phyloP scores from a whole-genome alignment of 2,888 invertebrate genomes.

The Gastracanthus pulcherrimus region DNA sequence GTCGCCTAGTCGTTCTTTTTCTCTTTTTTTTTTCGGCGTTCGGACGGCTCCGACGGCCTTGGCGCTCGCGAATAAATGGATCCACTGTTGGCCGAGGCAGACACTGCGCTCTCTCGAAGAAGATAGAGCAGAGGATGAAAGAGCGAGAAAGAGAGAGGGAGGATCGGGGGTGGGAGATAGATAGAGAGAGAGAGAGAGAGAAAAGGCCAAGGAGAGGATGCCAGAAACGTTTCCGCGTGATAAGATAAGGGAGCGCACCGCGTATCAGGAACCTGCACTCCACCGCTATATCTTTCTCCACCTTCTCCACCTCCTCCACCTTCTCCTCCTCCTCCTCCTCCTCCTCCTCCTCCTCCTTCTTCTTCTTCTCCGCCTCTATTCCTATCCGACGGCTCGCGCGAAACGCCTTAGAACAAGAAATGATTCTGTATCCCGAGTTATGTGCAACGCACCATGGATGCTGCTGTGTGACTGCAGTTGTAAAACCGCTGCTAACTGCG shows the following conservation, averaged over 20 bases:
- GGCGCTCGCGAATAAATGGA: slow-evolving; percentile 76
- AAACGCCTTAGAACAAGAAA: background rate
- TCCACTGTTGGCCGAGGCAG: slow-evolving; percentile 66
- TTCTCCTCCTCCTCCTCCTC: too few relatives aligned
- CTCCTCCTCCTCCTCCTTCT: too few relatives aligned
- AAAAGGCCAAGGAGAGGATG: slow-evolving; percentile 52
- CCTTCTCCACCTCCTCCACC: too few relatives aligned
- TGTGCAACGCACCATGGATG: too few relatives aligned
- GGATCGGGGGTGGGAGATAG: slow-evolving; percentile 1
- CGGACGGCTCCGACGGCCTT: slow-evolving; percentile 64
- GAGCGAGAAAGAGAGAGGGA: slow-evolving; percentile 10
- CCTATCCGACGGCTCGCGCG: background rate
- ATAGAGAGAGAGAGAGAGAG: slow-evolving; percentile 12
- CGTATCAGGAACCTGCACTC: slow-evolving; percentile 64
- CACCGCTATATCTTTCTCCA: slow-evolving; percentile 29
- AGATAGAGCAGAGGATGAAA: too few relatives aligned
- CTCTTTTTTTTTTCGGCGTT: slow-evolving; percentile 1
- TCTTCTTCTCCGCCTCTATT: too few relatives aligned
- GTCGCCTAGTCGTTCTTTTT: background rate
- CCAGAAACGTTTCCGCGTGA: slow-evolving; percentile 72
- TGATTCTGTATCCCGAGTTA: slow-evolving; percentile 20
- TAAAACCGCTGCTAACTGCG: too few relatives aligned
- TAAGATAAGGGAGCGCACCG: slow-evolving; percentile 69
- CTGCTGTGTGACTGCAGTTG: too few relatives aligned
- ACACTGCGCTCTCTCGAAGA: slow-evolving; percentile 21